These are phyloP conservation scores for Cossypha caffra DNA, from an alignment of 2,797 vertebrate species.

Conservation along the genomic window DNA sequence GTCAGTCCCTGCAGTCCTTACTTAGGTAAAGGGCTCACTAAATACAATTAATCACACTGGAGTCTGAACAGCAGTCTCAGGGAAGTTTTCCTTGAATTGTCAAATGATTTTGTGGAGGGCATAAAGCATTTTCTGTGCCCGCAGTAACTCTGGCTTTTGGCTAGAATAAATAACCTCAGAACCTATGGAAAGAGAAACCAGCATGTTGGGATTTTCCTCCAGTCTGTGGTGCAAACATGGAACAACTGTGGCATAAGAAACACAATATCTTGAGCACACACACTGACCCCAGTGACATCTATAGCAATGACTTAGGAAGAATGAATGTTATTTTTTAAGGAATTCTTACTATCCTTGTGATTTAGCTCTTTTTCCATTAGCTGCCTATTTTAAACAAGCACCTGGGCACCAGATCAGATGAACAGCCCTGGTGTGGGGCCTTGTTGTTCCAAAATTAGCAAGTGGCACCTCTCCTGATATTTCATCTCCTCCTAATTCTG, in stretches of 20 bases:
- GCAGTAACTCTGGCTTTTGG: neutral
- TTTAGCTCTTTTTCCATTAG: neutral
- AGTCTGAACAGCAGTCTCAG: neutral
- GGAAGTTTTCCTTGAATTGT: slow-evolving; percentile 1
- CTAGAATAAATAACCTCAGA: neutral
- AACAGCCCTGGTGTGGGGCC: neutral
- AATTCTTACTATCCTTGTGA: neutral
- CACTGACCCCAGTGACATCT: neutral
- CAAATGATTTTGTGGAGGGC: neutral
- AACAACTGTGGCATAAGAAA: neutral
- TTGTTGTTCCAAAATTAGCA: neutral
- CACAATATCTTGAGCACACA: neutral
- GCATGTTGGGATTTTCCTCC: accelerated
- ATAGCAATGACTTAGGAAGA: neutral
- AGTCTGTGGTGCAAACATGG: accelerated
- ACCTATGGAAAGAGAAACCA: neutral
- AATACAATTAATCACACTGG: neutral
- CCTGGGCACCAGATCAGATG: neutral
- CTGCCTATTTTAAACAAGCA: neutral
- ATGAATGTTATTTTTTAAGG: neutral
- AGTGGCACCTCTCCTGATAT: neutral
- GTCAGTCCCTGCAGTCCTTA: neutral
- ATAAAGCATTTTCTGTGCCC: neutral
- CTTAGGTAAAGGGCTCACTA: neutral
- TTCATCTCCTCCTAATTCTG: neutral